Evolutionary conservation across 2,113 vertebrate genomes (phyloP), one percentile per base, ranked within the genome.

Genomic region (Phalacrocorax brasilianus): DNA sequence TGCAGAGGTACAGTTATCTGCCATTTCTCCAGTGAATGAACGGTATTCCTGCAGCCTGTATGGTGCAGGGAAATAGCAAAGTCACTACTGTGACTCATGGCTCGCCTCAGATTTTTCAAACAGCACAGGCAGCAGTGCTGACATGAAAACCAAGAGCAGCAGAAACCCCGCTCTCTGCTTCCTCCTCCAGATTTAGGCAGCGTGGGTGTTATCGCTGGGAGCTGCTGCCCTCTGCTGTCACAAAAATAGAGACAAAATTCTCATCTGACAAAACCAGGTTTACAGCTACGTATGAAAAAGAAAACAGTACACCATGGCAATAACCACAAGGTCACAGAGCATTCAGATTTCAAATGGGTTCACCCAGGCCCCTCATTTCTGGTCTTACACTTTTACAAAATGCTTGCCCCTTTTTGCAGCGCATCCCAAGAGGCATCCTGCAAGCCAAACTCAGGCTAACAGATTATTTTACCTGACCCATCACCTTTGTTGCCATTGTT

Each of bases 181-280:
- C 72, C 52, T 32, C 44, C 65, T 40, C 24, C 58, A 6, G 56
- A 15, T 3, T 21, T 0, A 47, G 44, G 68, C n/a, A 66, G 68
- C 7, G 13, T 0, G 15, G 11, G 19, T 12, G 52, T 22, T 49
- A 65, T 1, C 33, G 84, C 80, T 95, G 89, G 77, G 84, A 89
- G 8, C 86, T 95, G 91, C 94, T 95, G 91, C 97, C 97, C 95
- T 92, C 97, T 97, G 97, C 86, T 62, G 97, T 45, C 87, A 62
- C 28, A 55, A 0, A 11, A 50, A 12, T 1, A 23, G 6, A 15
- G 5, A 15, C 1, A 3, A 89, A 73, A 27, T 5, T 16, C 49
- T 50, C 14, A 4, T 6, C 17, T 10, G 35, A 63, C 33, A 68
- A 52, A 77, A 68, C 4, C 53, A 30, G 17, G 7, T 18, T 71